These are phyloP conservation scores for Hippocampus zosterae DNA, from an alignment of 2,113 vertebrate species.

Conservation along the genomic window DNA sequence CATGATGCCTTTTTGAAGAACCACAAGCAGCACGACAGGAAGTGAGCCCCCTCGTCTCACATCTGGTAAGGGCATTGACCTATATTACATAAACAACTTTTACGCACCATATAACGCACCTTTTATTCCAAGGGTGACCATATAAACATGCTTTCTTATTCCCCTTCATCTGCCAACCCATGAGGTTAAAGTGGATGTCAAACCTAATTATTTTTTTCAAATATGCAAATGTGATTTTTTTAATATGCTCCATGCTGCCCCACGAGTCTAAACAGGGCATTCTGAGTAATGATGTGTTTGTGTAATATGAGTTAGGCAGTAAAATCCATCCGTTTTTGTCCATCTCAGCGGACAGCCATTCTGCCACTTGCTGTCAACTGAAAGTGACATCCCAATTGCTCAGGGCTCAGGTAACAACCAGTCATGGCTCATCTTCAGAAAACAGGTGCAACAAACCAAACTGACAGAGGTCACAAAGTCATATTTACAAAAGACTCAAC, in stretches of 20 bases:
- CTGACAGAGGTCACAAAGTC: constrained; percentile 16
- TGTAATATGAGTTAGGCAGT: no score
- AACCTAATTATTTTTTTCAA: no score
- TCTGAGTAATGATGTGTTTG: no score
- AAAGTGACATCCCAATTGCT: no score
- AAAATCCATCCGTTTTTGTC: no score
- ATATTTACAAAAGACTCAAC: constrained; percentile 6
- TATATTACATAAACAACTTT: constrained; percentile 40
- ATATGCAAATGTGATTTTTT: no score
- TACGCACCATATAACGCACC: constrained; percentile 20
- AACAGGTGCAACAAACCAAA: constrained; percentile 2
- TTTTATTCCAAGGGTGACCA: constrained; percentile 34
- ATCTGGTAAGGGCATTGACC: constrained; percentile 69
- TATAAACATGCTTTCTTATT: not conserved
- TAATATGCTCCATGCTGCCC: no score
- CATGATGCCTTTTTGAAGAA: constrained; percentile 2
- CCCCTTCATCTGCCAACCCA: constrained; percentile 15
- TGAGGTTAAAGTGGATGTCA: no score
- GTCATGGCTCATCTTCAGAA: constrained; percentile 5
- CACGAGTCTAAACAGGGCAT: no score
- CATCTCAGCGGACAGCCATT: no score
- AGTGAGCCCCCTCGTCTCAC: constrained; percentile 52
- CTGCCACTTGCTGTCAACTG: no score
- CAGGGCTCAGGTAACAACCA: no score
- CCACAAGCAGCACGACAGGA: constrained; percentile 42